phyloP scores from a whole-genome alignment of 23 tunicate species.

The Ciona savignyi region DNA sequence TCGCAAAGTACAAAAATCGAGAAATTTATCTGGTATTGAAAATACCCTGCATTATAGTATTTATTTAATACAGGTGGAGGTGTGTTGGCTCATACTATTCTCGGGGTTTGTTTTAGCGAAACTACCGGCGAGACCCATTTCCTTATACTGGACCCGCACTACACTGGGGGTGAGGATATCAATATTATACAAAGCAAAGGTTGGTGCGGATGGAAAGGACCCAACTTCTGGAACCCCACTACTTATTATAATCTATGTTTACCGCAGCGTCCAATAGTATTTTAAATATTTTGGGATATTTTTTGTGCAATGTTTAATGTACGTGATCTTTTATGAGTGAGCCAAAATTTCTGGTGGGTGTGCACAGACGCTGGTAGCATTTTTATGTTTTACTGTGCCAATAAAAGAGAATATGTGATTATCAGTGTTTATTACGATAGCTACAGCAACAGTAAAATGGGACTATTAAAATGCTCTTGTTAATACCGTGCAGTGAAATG shows the following conservation, averaged over 20 bases:
- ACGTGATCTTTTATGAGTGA: too few relatives aligned
- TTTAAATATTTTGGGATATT: not conserved
- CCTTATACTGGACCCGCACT: conserved; percentile 95
- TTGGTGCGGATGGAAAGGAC: conserved; percentile 92
- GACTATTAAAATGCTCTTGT: too few relatives aligned
- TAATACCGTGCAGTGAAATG: too few relatives aligned
- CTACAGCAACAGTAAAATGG: too few relatives aligned
- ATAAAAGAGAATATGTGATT: too few relatives aligned
- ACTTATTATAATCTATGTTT: conserved; percentile 96
- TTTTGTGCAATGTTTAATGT: not conserved
- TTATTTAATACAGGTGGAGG: conserved; percentile 86
- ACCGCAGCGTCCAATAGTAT: conserved; percentile 52
- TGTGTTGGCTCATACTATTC: conserved; percentile 94
- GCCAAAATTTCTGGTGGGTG: too few relatives aligned
- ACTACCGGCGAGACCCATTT: conserved; percentile 63
- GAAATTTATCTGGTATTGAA: too few relatives aligned
- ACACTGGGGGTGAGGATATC: conserved; percentile 66
- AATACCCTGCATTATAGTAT: too few relatives aligned
- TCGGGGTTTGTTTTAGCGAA: conserved; percentile 89
- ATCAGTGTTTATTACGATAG: too few relatives aligned
- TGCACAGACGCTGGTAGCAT: too few relatives aligned
- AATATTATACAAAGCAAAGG: conserved; percentile 52
- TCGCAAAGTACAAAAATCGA: too few relatives aligned
- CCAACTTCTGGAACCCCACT: conserved; percentile 74
- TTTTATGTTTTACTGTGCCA: too few relatives aligned